Evolutionary conservation across 2,888 invertebrate species (phyloP).

Genomic region (Hartigia nigra): DNA sequence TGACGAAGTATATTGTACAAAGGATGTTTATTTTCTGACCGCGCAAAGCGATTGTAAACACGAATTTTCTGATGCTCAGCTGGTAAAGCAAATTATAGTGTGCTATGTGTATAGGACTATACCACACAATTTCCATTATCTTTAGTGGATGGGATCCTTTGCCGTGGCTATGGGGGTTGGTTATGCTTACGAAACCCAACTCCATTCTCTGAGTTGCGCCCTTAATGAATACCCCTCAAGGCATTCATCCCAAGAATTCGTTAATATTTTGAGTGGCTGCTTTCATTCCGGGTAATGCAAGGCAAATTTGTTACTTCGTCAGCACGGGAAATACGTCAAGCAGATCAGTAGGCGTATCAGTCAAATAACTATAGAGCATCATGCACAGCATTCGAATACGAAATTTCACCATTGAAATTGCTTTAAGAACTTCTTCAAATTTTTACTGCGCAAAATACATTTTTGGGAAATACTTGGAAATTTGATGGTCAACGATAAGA

Average conservation of each 20-base stretch:
- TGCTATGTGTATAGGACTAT: slow-evolving; percentile 30
- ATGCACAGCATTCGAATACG: not conserved
- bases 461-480: no score
- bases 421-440: no score
- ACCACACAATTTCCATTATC: slow-evolving; percentile 36
- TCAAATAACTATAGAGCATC: not conserved
- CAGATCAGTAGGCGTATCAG: not conserved
- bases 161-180: slow-evolving; percentile 17
- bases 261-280: slow-evolving; percentile 29
- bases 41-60: no score
- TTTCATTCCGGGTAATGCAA: not conserved
- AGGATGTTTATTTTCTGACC: no score
- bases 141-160: slow-evolving; percentile 25
- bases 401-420: not conserved
- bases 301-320: not conserved
- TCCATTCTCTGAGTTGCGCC: not conserved
- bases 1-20: no score
- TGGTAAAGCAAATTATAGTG: not conserved
- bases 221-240: slow-evolving; percentile 20
- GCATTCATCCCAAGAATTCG: slow-evolving; percentile 26
- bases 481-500: no score
- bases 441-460: no score
- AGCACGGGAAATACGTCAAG: not conserved
- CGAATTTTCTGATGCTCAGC: not conserved
- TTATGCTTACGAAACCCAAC: slow-evolving; percentile 28